phyloP scores from a whole-genome alignment of 1,140 invertebrate species.

The Aphaenogaster rudis region DNA sequence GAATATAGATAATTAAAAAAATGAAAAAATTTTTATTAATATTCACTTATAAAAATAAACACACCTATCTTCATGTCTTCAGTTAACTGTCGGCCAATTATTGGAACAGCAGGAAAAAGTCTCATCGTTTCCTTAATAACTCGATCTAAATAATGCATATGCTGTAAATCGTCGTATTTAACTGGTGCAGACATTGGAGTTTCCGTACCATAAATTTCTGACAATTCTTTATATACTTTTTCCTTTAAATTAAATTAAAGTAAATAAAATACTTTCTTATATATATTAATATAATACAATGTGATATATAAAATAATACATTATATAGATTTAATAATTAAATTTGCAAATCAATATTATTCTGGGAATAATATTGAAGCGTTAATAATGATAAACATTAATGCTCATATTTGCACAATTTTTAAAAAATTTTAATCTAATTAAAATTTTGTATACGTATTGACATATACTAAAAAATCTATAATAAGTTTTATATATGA shows the following conservation, averaged over 20 bases:
- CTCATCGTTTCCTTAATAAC: slow-evolving; percentile 90
- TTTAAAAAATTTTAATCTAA: too few relatives aligned
- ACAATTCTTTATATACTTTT: slow-evolving; percentile 86
- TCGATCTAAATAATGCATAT: slow-evolving; percentile 89
- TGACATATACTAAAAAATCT: background rate
- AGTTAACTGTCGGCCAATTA: slow-evolving; percentile 81
- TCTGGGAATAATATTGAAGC: background rate
- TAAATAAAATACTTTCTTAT: slow-evolving; percentile 11
- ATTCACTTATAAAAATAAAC: background rate
- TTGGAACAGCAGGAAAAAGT: slow-evolving; percentile 89
- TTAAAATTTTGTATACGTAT: too few relatives aligned
- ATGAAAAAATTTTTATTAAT: background rate
- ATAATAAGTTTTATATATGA: too few relatives aligned
- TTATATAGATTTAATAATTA: background rate
- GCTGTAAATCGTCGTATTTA: slow-evolving; percentile 87
- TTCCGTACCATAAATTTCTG: slow-evolving; percentile 83
- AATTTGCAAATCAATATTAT: background rate
- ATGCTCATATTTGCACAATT: background rate
- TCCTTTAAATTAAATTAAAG: slow-evolving; percentile 79
- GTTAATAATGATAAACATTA: background rate
- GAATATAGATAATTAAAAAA: too few relatives aligned
- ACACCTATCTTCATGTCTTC: slow-evolving; percentile 79
- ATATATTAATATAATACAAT: background rate
- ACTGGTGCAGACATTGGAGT: slow-evolving; percentile 72
- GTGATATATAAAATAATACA: background rate